phyloP scores from a whole-genome alignment of 2,888 invertebrate species.

The Osmoderma eremita region DNA sequence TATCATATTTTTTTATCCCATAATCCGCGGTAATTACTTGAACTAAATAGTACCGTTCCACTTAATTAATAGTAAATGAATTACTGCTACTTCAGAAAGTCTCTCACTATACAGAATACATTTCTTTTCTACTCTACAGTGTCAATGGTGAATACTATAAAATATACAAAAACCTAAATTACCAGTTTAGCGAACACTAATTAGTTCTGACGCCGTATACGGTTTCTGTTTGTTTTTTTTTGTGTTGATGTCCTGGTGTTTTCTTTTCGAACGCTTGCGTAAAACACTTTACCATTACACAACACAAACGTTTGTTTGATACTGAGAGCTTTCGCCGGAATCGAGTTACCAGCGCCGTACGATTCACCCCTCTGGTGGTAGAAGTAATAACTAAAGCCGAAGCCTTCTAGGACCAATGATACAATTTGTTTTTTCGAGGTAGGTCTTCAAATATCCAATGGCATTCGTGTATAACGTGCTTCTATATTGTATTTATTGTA shows the following conservation, averaged over 20 bases:
- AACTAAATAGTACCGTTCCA: background rate
- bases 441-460: conserved; percentile 50
- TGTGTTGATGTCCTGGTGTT: conserved; percentile 16
- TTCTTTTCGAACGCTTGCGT: conserved; percentile 40
- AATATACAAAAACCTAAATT: conserved; percentile 18
- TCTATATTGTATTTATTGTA: conserved; percentile 39
- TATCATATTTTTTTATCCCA: conserved; percentile 18
- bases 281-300: conserved; percentile 42
- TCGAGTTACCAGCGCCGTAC: conserved; percentile 43
- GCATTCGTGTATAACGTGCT: conserved; percentile 42
- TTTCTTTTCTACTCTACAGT: background rate
- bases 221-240: conserved; percentile 39
- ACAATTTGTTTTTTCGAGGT: conserved; percentile 49
- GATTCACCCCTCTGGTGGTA: conserved; percentile 50
- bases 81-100: background rate
- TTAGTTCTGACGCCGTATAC: conserved; percentile 32
- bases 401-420: conserved; percentile 50
- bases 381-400: conserved; percentile 44
- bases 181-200: conserved; percentile 32
- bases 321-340: conserved; percentile 44
- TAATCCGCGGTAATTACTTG: conserved; percentile 9
- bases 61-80: background rate
- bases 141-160: background rate
- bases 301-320: conserved; percentile 42
- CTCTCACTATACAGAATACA: conserved; percentile 12